Base-by-base conservation (phyloP, 2,888 invertebrate species). In the Scaptomyza polygonia region DNA sequence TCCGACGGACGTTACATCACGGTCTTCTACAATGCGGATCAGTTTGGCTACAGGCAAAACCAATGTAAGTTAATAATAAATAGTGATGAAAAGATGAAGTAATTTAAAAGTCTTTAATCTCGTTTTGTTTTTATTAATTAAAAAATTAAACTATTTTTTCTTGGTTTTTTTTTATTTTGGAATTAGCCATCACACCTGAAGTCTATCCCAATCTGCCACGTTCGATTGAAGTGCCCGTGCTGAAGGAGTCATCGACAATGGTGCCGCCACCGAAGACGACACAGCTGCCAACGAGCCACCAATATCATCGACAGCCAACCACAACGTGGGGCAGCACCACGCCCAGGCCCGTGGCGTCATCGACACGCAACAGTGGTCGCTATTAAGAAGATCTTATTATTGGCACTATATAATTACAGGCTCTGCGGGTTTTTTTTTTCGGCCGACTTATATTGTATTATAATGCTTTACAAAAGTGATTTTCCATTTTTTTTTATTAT, bases 11-110 rank as follows among this genome's bases (percentile, higher is more conserved):
- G 89, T 1, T 91, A 83, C 36, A 59, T 90, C 7, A 91, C 90
- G 0, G 91, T 91, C 5, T 91, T 91, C 79, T 91, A 91, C 36
- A 91, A 90, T 68, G 90, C 91, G 29, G 90, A 91, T 77, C 90
- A 88, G 45, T 79, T 84, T 72, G 90, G 90, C 39, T 91, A 89
- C 30, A 75, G 90, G 0, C 91, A 90, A 59, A 90, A 89, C 74
- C 90, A 90, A 70, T 86, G 90, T 91, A 55, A 90, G 90, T 82
- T 14, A 14, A 14, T 12, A 14, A 7, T 12, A 14, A 36, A 29
- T 30, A 5, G 25, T 25, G 25, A 4, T 25, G 5, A 25, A 25
- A 25, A 25, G 25, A n/a, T n/a, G n/a, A n/a, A n/a, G n/a, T n/a
- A n/a, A 21, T 21, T 21, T 25, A 3, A 25, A 25, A 25, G 5